phyloP scores from a whole-genome alignment of 2,113 vertebrate genomes.

The Vidua macroura region DNA sequence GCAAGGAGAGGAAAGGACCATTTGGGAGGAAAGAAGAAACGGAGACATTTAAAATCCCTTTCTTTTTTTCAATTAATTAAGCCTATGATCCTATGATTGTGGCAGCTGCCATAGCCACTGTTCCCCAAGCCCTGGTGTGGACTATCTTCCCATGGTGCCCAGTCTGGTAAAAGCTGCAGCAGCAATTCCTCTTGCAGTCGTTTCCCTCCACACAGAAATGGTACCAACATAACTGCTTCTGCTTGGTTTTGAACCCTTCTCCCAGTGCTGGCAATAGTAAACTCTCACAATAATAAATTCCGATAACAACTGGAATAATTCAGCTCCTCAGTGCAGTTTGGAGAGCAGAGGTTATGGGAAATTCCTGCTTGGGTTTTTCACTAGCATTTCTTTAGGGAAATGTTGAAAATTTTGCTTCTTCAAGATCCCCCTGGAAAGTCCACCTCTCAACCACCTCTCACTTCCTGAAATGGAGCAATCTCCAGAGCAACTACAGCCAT shows the following conservation, averaged over 20 bases:
- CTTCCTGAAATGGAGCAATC: not conserved
- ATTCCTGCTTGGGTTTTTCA: not conserved
- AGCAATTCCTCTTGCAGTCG: not conserved
- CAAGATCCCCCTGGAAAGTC: constrained; percentile 1
- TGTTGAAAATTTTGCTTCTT: not conserved
- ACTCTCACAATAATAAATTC: not conserved
- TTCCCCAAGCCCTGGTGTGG: not conserved
- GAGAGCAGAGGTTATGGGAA: constrained; percentile 21
- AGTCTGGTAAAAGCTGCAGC: not conserved
- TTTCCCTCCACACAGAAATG: not conserved
- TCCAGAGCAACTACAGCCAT: not conserved
- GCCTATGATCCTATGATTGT: accelerated
- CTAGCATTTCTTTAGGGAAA: not conserved
- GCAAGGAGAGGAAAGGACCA: not conserved
- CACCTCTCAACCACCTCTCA: not conserved
- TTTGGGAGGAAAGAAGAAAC: not conserved
- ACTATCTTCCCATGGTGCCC: not conserved
- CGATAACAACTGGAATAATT: not conserved
- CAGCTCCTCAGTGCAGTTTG: not conserved
- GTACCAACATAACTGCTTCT: not conserved
- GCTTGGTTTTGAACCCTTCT: not conserved
- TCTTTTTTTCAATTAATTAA: not conserved
- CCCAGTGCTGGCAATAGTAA: not conserved
- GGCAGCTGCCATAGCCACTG: not conserved
- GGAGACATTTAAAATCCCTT: not conserved